phyloP scores from a whole-genome alignment of 2,888 invertebrate genomes.

The Euclidia mi region DNA sequence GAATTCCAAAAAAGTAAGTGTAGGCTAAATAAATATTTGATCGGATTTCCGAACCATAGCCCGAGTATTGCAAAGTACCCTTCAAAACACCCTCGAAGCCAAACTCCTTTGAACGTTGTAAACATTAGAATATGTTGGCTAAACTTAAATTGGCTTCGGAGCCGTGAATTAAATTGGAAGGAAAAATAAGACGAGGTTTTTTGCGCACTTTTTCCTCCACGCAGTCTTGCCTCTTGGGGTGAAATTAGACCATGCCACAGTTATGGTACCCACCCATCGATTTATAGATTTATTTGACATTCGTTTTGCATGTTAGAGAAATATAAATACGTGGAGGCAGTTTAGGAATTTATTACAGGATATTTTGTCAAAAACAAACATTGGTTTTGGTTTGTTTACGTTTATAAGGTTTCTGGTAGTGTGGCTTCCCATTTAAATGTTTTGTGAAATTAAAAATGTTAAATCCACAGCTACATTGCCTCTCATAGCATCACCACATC shows the following conservation, averaged over 20 bases:
- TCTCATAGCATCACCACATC: too few relatives aligned
- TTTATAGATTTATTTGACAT: conserved; percentile 19
- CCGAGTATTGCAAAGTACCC: too few relatives aligned
- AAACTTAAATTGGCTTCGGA: conserved; percentile 52
- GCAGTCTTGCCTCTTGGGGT: too few relatives aligned
- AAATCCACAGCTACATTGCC: too few relatives aligned
- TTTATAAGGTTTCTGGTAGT: too few relatives aligned
- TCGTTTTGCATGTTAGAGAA: conserved; percentile 10
- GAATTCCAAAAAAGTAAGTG: too few relatives aligned
- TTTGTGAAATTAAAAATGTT: too few relatives aligned
- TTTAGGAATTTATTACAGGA: not conserved
- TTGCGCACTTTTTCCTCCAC: conserved; percentile 17
- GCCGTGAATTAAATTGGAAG: conserved; percentile 45
- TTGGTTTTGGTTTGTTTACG: not conserved
- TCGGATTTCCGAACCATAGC: too few relatives aligned
- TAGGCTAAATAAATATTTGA: too few relatives aligned
- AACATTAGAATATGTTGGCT: conserved; percentile 50
- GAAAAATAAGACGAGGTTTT: conserved; percentile 39
- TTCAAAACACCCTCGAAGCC: not conserved
- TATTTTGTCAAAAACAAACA: conserved; percentile 3
- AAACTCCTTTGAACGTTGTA: conserved; percentile 8
- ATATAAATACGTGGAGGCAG: conserved; percentile 7
- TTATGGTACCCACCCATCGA: conserved; percentile 16
- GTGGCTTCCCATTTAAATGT: too few relatives aligned
- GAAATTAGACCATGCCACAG: conserved; percentile 41